Conservation (phyloP, 2,797 vertebrate species). For the Diplodus puntazzo region DNA sequence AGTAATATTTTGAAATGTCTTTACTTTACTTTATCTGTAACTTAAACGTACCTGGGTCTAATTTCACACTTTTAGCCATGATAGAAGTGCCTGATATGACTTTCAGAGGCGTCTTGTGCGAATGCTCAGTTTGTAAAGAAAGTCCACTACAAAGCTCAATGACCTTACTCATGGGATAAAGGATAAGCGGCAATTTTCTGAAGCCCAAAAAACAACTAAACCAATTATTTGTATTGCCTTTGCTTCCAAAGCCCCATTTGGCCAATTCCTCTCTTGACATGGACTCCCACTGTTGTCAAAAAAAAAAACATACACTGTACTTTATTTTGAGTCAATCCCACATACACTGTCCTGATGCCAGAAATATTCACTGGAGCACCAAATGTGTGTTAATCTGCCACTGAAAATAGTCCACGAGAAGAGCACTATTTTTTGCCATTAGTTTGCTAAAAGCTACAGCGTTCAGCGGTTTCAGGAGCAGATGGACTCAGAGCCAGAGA, state of each 20-base stretch:
- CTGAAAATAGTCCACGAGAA: constrained; percentile 1
- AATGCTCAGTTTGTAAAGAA: neutral
- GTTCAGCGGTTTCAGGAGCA: neutral
- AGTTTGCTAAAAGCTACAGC: neutral
- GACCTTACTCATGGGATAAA: too few species aligned
- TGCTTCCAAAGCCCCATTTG: neutral
- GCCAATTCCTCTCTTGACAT: neutral
- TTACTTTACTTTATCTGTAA: too few species aligned
- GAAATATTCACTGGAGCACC: neutral
- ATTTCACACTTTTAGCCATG: neutral
- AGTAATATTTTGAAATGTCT: too few species aligned
- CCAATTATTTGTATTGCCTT: neutral
- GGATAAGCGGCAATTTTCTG: too few species aligned
- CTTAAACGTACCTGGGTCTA: neutral
- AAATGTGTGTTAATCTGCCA: constrained; percentile 13
- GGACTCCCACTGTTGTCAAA: neutral
- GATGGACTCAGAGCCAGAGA: neutral
- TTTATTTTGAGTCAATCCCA: constrained; percentile 11
- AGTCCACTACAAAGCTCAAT: neutral
- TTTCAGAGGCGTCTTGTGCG: neutral
- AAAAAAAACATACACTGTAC: constrained; percentile 7
- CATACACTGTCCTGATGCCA: neutral
- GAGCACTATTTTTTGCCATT: neutral
- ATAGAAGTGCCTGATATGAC: neutral
- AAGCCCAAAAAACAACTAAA: neutral